Evolutionary conservation across 2,113 vertebrate species (phyloP), one percentile per base, ranked within the genome.

Genomic region (Elephantulus edwardii): DNA sequence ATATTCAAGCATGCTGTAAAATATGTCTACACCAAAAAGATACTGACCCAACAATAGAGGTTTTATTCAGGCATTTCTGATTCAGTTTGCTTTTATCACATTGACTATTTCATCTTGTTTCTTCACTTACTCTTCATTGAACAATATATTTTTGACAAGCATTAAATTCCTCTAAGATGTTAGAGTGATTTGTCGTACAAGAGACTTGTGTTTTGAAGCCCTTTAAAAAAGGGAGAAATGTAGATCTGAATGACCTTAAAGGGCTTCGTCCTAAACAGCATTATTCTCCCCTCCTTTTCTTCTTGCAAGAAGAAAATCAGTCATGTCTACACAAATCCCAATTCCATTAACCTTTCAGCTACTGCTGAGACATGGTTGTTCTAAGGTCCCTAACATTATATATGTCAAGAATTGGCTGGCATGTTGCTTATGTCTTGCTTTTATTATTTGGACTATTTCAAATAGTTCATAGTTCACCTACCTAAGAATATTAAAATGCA

Each of bases 341-440:
- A 70, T 96, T 95, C 83, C 64, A 95, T 97, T 97, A 97, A 95
- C 95, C 88, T 96, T 97, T 95, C 4, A 9, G 86, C 50, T 90
- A 85, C 80, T 92, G 48, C 80, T 85, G 88, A 95, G 46, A 89
- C 84, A 93, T 50, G 70, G 71, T 87, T 91, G 40, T 81, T 85
- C 64, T 74, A 87, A 94, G 93, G 94, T 91, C 76, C 64, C 88
- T 88, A 22, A 13, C 58, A 89, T 88, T 62, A 44, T 64, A 40
- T 83, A 92, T 95, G 88, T 93, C 93, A 96, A 94, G 86, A 94
- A 88, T 66, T 66, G 91, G 52, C 46, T 93, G 64, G 80, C 74
- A 62, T 93, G 79, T 87, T 64, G 48, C 93, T 96, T 94, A 76
- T 60, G 8, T 58, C 48, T 91, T 40, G 74, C 68, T 94, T 92